Evolutionary conservation across 2,888 invertebrate genomes (phyloP).

Genomic region (Hypomecis punctinalis): DNA sequence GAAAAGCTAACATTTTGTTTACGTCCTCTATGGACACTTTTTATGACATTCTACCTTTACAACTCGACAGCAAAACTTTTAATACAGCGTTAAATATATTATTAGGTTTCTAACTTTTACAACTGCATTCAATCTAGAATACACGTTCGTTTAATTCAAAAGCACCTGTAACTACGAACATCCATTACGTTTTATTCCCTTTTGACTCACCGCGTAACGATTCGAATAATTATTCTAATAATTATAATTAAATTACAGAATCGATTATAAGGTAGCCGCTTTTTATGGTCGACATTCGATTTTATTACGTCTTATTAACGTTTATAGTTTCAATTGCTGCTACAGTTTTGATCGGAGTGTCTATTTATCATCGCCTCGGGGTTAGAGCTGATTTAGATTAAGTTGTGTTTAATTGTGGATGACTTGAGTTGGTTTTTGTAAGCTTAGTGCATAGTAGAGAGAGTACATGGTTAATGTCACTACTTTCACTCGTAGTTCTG

Average conservation of each 20-base stretch:
- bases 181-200: constrained; percentile 9
- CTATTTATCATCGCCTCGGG: constrained; percentile 27
- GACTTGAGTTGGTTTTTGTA: constrained; percentile 24
- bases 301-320: constrained; percentile 55
- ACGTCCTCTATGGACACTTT: no score
- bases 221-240: constrained; percentile 38
- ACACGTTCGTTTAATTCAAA: neutral
- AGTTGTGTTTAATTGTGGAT: constrained; percentile 25
- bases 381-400: constrained; percentile 18
- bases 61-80: no score
- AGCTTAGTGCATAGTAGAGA: neutral
- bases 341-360: constrained; percentile 53
- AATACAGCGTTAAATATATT: no score
- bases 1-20: no score
- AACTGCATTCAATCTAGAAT: neutral
- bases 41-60: no score
- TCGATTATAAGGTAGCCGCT: constrained; percentile 49
- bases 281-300: constrained; percentile 53
- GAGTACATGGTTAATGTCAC: neutral
- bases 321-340: constrained; percentile 49
- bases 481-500: constrained; percentile 17
- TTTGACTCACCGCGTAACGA: constrained; percentile 52
- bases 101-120: neutral
- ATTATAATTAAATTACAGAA: constrained; percentile 51
- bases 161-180: neutral